phyloP scores from a whole-genome alignment of 2,888 invertebrate genomes.

The Drosophila villosipedis region DNA sequence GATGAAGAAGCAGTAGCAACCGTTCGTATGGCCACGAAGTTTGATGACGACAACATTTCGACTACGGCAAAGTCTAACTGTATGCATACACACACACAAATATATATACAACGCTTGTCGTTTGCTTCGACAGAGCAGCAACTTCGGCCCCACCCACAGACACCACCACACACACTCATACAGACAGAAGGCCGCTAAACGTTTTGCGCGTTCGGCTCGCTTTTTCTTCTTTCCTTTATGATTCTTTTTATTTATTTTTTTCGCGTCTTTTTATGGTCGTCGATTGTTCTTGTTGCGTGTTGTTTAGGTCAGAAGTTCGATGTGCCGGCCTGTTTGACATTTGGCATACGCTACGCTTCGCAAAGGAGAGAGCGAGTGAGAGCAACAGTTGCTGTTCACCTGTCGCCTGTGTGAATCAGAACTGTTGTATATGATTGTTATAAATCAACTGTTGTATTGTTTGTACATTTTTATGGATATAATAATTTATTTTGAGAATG shows the following conservation, averaged over 20 bases:
- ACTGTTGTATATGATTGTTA: slow-evolving; percentile 1
- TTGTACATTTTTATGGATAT: not conserved
- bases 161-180: slow-evolving; percentile 1
- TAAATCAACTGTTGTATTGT: not conserved
- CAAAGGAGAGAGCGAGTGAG: not conserved
- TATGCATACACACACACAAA: slow-evolving; percentile 15
- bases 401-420: slow-evolving; percentile 21
- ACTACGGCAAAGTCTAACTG: slow-evolving; percentile 68
- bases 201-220: slow-evolving; percentile 44
- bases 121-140: slow-evolving; percentile 12
- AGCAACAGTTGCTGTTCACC: slow-evolving; percentile 43
- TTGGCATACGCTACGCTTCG: slow-evolving; percentile 42
- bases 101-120: slow-evolving; percentile 14
- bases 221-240: slow-evolving; percentile 23
- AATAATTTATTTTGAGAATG: not conserved
- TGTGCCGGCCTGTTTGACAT: slow-evolving; percentile 46
- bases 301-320: slow-evolving; percentile 77
- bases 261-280: slow-evolving; percentile 67
- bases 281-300: slow-evolving; percentile 60
- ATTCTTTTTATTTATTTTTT: slow-evolving; percentile 53
- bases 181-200: slow-evolving; percentile 30
- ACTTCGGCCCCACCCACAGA: slow-evolving; percentile 48
- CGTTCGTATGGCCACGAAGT: slow-evolving; percentile 56
- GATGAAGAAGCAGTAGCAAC: slow-evolving; percentile 50
- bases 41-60: slow-evolving; percentile 71